Conservation (phyloP, 2,113 vertebrate genomes). For the Poeciliopsis turrubarensis region DNA sequence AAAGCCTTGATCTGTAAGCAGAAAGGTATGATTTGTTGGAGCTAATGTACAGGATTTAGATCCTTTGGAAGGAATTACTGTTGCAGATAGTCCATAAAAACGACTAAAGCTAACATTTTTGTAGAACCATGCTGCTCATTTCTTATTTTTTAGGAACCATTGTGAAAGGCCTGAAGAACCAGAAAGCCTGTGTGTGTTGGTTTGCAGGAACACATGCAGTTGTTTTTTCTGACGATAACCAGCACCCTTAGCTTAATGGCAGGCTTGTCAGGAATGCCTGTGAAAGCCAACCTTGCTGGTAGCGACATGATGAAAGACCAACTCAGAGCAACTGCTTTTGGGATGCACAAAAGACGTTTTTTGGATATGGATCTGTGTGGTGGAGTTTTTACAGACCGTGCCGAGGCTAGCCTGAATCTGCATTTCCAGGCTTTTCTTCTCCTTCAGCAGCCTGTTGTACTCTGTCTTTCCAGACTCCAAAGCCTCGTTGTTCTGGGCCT, state of each 20-base stretch:
- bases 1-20: constrained; percentile 70
- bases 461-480: constrained; percentile 60
- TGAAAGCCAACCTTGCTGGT: background rate
- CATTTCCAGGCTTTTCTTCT: constrained; percentile 73
- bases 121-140: no score
- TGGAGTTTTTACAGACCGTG: constrained; percentile 57
- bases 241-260: constrained; percentile 32
- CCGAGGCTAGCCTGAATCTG: constrained; percentile 60
- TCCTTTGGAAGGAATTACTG: no score
- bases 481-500: constrained; percentile 67
- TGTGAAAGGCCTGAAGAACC: no score
- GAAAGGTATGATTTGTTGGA: background rate
- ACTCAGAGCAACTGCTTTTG: background rate
- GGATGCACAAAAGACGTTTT: no score
- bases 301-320: background rate
- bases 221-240: constrained; percentile 12
- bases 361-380: background rate
- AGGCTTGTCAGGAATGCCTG: constrained; percentile 32
- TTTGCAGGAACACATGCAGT: constrained; percentile 7
- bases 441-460: constrained; percentile 57
- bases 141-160: no score
- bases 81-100: no score
- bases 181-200: background rate
- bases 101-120: no score
- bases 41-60: no score